Evolutionary conservation across 2,888 invertebrate species (phyloP).

Genomic region (Drosophila villosipedis): DNA sequence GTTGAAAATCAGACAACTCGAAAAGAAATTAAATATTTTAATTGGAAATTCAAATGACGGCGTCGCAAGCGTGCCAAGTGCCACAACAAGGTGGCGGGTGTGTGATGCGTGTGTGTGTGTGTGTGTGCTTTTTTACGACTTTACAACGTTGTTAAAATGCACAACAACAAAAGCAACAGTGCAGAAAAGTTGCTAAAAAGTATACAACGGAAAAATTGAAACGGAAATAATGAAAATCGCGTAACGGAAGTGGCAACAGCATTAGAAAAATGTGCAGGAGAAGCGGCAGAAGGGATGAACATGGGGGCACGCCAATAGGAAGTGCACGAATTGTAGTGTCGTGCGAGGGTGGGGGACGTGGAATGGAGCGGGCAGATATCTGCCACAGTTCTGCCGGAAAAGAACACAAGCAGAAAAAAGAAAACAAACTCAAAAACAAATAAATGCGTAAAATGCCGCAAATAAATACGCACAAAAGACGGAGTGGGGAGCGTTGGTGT

Average conservation of each 20-base stretch:
- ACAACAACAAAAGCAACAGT: constrained; percentile 41
- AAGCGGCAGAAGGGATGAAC: not conserved
- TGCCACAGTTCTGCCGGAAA: constrained; percentile 5
- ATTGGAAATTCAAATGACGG: constrained; percentile 79
- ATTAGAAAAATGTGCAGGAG: constrained; percentile 49
- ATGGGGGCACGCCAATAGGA: constrained; percentile 42
- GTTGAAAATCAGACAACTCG: constrained; percentile 73
- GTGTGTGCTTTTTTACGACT: constrained; percentile 72
- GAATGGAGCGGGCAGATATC: constrained; percentile 1
- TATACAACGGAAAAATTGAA: constrained; percentile 79
- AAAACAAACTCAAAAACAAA: constrained; percentile 74
- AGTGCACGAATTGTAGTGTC: constrained; percentile 62
- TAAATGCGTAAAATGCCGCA: constrained; percentile 83
- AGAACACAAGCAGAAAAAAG: constrained; percentile 26
- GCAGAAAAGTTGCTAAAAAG: constrained; percentile 61
- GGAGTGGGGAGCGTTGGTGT: not conserved
- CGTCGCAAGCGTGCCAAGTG: constrained; percentile 31
- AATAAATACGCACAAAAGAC: constrained; percentile 71
- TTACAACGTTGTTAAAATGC: constrained; percentile 79
- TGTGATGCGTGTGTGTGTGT: constrained; percentile 1
- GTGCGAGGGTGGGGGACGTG: not conserved
- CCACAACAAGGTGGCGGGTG: not conserved
- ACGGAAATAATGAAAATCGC: constrained; percentile 83
- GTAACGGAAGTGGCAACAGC: constrained; percentile 80
- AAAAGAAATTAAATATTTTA: constrained; percentile 81